These are phyloP conservation scores for Centropus bengalensis DNA, from an alignment of 2,113 vertebrate species.

Conservation along the genomic window DNA sequence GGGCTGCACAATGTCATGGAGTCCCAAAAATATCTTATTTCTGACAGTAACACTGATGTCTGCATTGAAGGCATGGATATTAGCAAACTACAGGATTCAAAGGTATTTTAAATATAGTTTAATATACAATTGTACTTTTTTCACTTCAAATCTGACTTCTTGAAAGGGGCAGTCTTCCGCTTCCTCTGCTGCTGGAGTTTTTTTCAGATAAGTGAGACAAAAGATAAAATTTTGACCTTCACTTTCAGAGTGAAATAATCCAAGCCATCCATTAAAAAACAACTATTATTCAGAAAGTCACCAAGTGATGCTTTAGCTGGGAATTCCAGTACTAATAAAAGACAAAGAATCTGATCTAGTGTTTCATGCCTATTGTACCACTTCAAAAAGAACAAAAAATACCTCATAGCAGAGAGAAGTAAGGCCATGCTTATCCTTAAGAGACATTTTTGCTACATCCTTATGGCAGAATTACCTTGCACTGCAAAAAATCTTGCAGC, in stretches of 20 bases:
- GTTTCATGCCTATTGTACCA: conserved; percentile 13
- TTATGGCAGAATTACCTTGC: neutral
- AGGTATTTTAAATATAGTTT: neutral
- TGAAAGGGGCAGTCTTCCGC: neutral
- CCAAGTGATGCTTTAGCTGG: neutral
- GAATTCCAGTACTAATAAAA: conserved; percentile 10
- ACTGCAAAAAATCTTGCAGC: neutral
- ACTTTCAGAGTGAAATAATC: conserved; percentile 11
- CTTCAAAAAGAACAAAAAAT: conserved; percentile 19
- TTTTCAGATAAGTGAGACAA: neutral
- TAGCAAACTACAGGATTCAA: neutral
- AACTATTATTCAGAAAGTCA: neutral
- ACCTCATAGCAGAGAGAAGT: neutral
- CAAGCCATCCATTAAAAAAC: neutral
- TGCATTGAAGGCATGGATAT: neutral
- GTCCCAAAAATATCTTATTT: neutral
- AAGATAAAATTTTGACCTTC: conserved; percentile 9
- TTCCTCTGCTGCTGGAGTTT: neutral
- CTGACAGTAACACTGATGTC: neutral
- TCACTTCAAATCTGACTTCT: neutral
- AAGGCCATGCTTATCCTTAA: neutral
- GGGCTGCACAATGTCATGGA: neutral
- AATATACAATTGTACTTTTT: neutral
- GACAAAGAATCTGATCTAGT: neutral
- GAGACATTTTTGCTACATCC: neutral